These are phyloP conservation scores for Panopea generosa DNA, from an alignment of 2,888 invertebrate species.

Conservation along the genomic window DNA sequence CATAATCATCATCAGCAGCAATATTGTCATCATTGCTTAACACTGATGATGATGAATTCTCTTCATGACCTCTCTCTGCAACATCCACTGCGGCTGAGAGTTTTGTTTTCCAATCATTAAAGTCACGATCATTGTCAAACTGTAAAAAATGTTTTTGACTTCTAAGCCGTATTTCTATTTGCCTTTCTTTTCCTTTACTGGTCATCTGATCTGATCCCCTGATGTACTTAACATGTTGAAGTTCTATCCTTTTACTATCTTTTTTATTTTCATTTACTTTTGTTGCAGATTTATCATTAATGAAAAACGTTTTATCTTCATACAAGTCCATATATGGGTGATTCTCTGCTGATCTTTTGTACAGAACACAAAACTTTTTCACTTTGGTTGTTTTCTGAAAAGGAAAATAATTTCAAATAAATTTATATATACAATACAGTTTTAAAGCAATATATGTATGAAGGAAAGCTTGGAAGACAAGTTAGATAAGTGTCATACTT, in stretches of 20 bases:
- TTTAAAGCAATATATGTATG: too few relatives aligned
- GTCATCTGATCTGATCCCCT: conserved; percentile 33
- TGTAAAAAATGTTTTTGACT: conserved; percentile 51
- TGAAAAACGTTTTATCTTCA: conserved; percentile 36
- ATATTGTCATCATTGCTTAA: conserved; percentile 14
- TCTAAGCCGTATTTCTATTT: conserved; percentile 57
- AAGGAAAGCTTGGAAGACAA: too few relatives aligned
- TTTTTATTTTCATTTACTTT: conserved; percentile 46
- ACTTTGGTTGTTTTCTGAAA: conserved; percentile 63
- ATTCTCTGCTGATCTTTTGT: conserved; percentile 31
- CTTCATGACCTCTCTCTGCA: conserved; percentile 11
- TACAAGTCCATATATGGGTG: conserved; percentile 57
- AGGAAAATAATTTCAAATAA: too few relatives aligned
- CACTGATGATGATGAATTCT: background rate
- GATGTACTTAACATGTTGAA: conserved; percentile 43
- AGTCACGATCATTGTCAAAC: conserved; percentile 41
- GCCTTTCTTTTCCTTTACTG: conserved; percentile 31
- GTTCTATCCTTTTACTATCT: conserved; percentile 47
- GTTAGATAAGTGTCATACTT: too few relatives aligned
- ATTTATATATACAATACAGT: too few relatives aligned
- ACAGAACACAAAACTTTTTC: conserved; percentile 52
- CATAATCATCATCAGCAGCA: conserved; percentile 36
- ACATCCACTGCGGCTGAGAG: conserved; percentile 28
- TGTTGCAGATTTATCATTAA: conserved; percentile 4
- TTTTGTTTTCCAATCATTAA: conserved; percentile 49